phyloP scores from a whole-genome alignment of 1,140 invertebrate species.

The Phenacoccus solenopsis region DNA sequence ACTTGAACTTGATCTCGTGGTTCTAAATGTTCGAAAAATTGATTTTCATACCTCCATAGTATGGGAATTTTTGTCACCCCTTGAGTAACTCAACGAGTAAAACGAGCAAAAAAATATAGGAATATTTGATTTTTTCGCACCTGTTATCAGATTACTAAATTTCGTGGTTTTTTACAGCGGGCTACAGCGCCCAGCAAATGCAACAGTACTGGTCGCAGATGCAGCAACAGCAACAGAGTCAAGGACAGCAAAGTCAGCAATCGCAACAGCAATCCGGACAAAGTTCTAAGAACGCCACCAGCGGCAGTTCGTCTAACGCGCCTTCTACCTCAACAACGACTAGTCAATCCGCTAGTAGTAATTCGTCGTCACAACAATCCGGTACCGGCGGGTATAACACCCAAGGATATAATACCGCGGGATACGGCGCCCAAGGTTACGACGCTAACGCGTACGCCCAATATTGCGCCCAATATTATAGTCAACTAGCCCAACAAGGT shows the following conservation, averaged over 20 bases:
- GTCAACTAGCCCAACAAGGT: background rate
- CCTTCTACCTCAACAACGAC: background rate
- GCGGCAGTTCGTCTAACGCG: background rate
- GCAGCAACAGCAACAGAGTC: conserved; percentile 5
- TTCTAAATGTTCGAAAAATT: no score
- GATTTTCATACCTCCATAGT: no score
- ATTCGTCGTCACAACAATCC: background rate
- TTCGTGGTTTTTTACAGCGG: no score
- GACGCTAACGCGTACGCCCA: conserved; percentile 15
- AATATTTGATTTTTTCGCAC: background rate
- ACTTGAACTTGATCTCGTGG: no score
- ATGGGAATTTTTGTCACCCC: background rate
- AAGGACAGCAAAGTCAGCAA: background rate
- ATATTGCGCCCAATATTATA: conserved; percentile 13
- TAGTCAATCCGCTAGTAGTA: background rate
- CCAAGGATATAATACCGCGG: background rate
- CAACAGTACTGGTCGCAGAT: background rate
- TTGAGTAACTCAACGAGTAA: background rate
- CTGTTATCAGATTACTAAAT: background rate
- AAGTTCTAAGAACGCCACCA: background rate
- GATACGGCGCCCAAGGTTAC: conserved; percentile 6
- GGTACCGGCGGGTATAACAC: background rate
- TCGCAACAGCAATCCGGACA: background rate
- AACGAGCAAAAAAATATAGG: no score
- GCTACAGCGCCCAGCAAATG: conserved; percentile 5